phyloP scores from a whole-genome alignment of 2,113 vertebrate species.

The Xiphophorus maculatus region DNA sequence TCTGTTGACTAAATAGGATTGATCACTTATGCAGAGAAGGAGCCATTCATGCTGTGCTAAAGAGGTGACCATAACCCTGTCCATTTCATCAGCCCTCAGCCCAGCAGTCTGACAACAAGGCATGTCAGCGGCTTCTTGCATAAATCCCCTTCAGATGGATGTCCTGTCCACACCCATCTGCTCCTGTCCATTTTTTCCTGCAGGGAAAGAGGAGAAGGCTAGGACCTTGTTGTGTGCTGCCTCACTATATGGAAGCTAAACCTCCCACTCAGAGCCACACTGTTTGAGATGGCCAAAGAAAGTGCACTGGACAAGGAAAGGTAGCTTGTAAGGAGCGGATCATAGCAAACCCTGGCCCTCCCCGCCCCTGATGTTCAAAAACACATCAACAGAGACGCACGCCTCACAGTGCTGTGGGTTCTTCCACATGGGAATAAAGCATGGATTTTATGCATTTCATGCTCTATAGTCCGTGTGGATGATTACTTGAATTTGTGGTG shows the following conservation, averaged over 20 bases:
- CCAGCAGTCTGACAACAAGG: conserved; percentile 45
- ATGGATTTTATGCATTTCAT: background rate
- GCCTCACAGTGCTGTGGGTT: background rate
- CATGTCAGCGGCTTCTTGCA: conserved; percentile 61
- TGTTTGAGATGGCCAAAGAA: background rate
- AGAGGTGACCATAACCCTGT: conserved; percentile 39
- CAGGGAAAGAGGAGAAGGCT: conserved; percentile 67
- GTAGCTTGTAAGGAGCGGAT: background rate
- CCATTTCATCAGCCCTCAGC: conserved; percentile 10
- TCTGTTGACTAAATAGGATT: background rate
- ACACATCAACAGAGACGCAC: background rate
- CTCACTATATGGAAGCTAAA: conserved; percentile 58
- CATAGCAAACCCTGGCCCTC: background rate
- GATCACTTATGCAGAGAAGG: conserved; percentile 39
- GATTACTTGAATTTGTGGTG: conserved; percentile 1
- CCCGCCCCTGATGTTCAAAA: background rate
- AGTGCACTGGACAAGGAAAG: background rate
- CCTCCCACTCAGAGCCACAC: conserved; percentile 70
- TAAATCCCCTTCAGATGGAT: conserved; percentile 76
- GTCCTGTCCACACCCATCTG: conserved; percentile 58
- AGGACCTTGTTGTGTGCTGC: conserved; percentile 66
- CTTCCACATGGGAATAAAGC: background rate
- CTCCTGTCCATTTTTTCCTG: conserved; percentile 67
- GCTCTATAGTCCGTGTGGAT: background rate
- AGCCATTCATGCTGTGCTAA: conserved; percentile 34